These are phyloP conservation scores for Phrynocephalus vlangalii DNA, from an alignment of 2,797 vertebrate genomes.

Conservation along the genomic window DNA sequence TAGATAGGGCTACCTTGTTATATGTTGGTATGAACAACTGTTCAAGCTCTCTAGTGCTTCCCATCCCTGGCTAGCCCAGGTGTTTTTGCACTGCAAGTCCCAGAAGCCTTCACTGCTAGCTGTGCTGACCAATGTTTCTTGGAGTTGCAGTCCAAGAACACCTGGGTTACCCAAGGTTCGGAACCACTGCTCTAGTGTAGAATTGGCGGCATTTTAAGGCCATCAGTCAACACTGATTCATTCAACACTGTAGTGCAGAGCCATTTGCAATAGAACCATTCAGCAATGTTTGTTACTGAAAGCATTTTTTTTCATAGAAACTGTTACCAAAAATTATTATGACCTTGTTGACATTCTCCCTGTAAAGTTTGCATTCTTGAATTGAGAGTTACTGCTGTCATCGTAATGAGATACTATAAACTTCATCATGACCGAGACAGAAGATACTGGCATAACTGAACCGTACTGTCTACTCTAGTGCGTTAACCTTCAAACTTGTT, in stretches of 20 bases:
- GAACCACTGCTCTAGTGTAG: neutral
- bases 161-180: too few species aligned
- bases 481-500: too few species aligned
- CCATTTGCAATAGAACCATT: neutral
- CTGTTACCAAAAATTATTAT: accelerated
- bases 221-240: neutral
- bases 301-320: neutral
- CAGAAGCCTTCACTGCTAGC: too few species aligned
- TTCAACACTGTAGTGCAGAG: neutral
- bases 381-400: neutral
- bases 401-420: neutral
- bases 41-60: too few species aligned
- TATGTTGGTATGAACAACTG: neutral
- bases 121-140: too few species aligned
- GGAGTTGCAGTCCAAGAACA: too few species aligned
- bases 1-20: neutral
- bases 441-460: too few species aligned
- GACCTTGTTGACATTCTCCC: neutral
- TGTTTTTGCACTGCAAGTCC: too few species aligned
- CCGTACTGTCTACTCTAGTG: too few species aligned
- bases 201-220: neutral
- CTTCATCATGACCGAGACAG: neutral
- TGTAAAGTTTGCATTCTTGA: neutral
- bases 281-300: neutral
- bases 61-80: too few species aligned